phyloP scores from a whole-genome alignment of 2,888 invertebrate genomes.

The Dimorphilus gyrociliatus region DNA sequence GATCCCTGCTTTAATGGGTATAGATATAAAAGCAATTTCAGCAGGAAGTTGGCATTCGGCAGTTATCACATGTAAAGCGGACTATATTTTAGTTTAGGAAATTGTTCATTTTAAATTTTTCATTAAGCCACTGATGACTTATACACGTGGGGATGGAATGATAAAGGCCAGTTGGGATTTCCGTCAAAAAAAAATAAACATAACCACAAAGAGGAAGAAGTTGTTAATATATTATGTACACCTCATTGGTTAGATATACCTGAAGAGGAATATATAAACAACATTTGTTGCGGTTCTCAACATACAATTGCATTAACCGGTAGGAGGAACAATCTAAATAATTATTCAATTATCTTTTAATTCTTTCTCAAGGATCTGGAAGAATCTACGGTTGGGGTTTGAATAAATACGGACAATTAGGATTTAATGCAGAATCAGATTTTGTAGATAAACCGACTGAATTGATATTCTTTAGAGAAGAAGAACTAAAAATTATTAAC shows the following conservation, averaged over 20 bases:
- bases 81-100: not conserved
- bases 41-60: conserved; percentile 76
- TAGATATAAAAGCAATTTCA: conserved; percentile 52
- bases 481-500: too few species aligned
- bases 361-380: conserved; percentile 9
- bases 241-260: conserved; percentile 5
- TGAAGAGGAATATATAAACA: conserved; percentile 8
- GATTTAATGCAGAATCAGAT: too few species aligned
- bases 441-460: too few species aligned
- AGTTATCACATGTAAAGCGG: conserved; percentile 48
- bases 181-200: conserved; percentile 6
- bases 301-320: conserved; percentile 55
- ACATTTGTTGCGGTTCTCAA: conserved; percentile 55
- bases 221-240: not conserved
- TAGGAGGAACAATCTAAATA: conserved; percentile 26
- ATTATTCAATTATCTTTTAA: too few species aligned
- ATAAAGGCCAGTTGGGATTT: conserved; percentile 64
- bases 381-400: too few species aligned
- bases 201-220: conserved; percentile 1
- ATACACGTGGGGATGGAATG: conserved; percentile 82
- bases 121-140: conserved; percentile 48
- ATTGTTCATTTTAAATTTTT: conserved; percentile 5
- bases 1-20: conserved; percentile 57
- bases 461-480: too few species aligned
- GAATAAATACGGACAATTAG: too few species aligned